Conservation (phyloP, 2,797 vertebrate species). For the Dryobates pubescens region DNA sequence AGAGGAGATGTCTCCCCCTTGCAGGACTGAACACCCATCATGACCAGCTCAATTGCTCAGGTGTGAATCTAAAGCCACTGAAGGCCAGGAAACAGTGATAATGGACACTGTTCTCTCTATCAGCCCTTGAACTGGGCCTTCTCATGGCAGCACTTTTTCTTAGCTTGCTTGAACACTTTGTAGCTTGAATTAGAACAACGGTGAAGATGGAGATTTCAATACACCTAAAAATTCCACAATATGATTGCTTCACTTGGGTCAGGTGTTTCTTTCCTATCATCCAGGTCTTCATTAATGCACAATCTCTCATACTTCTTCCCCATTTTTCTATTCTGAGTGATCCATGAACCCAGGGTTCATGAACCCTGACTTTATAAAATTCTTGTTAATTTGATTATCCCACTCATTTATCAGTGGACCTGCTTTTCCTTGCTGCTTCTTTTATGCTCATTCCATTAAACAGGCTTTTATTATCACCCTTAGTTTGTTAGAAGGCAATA, state of each 20-base stretch:
- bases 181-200: neutral
- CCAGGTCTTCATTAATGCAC: neutral
- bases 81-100: neutral
- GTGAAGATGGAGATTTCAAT: neutral
- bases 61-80: neutral
- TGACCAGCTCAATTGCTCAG: neutral
- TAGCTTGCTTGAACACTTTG: neutral
- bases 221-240: neutral
- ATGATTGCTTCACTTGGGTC: neutral
- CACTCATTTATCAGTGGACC: neutral
- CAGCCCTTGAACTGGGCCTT: rapidly evolving
- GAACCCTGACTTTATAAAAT: neutral
- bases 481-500: neutral
- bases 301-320: neutral
- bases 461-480: neutral
- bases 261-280: neutral
- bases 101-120: neutral
- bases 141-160: neutral
- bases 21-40: neutral
- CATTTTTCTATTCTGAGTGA: neutral
- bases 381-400: slow-evolving; percentile 12
- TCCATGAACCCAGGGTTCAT: neutral
- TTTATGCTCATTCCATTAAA: neutral
- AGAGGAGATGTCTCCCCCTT: neutral
- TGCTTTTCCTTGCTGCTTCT: neutral